Percentiles rank a stretch among this genome's conserved stretches.
Conservation (phyloP, 2,797 vertebrate genomes). For the Alauda arvensis region DNA sequence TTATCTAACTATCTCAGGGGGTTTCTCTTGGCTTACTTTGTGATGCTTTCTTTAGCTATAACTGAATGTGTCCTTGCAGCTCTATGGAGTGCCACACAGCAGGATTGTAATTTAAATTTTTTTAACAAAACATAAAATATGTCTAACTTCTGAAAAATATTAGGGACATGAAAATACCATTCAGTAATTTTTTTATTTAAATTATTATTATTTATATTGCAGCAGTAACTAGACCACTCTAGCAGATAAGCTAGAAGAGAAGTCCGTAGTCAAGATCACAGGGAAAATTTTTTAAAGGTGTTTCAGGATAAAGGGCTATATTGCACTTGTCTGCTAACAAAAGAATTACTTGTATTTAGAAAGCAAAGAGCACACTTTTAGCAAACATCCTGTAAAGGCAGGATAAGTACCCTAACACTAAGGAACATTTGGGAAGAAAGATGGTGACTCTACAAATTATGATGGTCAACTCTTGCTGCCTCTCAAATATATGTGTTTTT, state of each 20-base stretch:
- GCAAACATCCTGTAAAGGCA: neutral
- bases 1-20: neutral
- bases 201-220: neutral
- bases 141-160: neutral
- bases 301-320: neutral
- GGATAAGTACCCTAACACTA: neutral
- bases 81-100: neutral
- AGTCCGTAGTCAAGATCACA: neutral
- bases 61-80: neutral
- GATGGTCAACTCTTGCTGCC: neutral
- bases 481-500: neutral
- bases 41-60: neutral
- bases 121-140: neutral
- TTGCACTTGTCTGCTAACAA: neutral
- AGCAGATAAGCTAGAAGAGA: neutral
- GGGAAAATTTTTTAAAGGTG: neutral
- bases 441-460: neutral
- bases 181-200: neutral
- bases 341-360: neutral
- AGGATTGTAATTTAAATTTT: neutral
- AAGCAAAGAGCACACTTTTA: neutral
- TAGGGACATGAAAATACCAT: neutral
- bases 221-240: neutral
- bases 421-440: neutral
- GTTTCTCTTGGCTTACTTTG: neutral